Base-by-base conservation (phyloP, 2,113 vertebrate species). In the Parus major region DNA sequence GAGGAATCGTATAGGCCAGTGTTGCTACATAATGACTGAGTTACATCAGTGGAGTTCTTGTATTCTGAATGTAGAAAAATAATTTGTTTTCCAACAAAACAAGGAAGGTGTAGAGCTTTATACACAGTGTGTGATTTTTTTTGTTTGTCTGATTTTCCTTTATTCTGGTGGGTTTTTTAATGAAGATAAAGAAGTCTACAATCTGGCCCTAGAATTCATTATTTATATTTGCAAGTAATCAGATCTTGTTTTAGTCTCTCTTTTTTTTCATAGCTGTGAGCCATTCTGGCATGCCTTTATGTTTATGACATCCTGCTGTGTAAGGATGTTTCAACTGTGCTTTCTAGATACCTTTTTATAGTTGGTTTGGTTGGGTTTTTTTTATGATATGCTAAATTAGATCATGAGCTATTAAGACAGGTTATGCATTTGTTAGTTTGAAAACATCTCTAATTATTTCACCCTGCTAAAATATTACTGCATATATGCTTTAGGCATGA, bases 231-330 rank as follows among this genome's bases (percentile, higher is more conserved):
- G 71, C 61, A 94, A 92, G 78, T 97, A 90, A 94, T 96, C 91
- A 97, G 90, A 95, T 92, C 94, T 92, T 93, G 88, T 91, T 95
- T 94, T 93, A 90, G 73, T 96, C 60, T 68, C 53, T 46, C 21
- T 63, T 65, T 64, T 53, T 73, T 97, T 94, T 96, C 71, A 76
- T 94, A 93, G 84, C 95, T 82, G 55, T 73, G 75, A 96, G 92
- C 92, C 41, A 53, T 96, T 97, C 76, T 95, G 93, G 80, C 97
- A 96, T 97, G 96, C 92, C 94, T 97, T 93, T 95, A 84, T 94
- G 79, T 95, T 97, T 97, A 95, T 97, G 95, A 93, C 95, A 96
- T 91, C 97, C 97, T 94, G 96, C 97, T 98, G 96, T 94, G 96
- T 93, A 96, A 97, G 91, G 96, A 95, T 95, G 86, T 93, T 93